Conservation (phyloP, 2,888 invertebrate species). For the Allolobophora icterica region DNA sequence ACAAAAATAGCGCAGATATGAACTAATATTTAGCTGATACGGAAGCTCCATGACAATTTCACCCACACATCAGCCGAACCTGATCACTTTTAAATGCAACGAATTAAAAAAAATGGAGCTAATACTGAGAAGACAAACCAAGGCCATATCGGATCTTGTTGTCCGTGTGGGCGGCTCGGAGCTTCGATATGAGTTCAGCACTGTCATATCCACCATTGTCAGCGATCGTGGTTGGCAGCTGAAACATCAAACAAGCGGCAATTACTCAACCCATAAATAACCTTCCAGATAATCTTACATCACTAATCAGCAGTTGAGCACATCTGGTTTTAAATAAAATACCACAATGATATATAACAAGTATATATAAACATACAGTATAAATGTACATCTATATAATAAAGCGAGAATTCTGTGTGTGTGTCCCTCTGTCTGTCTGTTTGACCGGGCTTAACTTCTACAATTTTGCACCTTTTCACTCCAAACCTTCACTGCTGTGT, state of each 20-base stretch:
- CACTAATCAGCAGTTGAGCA: background rate
- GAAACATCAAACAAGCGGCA: constrained; percentile 47
- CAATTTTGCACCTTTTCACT: too few species aligned
- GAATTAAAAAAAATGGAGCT: background rate
- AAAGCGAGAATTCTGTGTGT: too few species aligned
- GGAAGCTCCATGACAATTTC: background rate
- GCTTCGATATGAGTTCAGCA: constrained; percentile 75
- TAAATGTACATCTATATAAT: background rate
- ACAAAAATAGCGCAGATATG: background rate
- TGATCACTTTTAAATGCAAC: too few species aligned
- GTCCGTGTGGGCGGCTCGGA: constrained; percentile 87
- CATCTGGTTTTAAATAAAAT: background rate
- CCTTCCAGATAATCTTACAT: background rate
- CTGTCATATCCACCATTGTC: constrained; percentile 98
- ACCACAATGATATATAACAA: background rate
- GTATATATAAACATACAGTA: background rate
- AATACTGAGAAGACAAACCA: constrained; percentile 66
- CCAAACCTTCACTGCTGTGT: too few species aligned
- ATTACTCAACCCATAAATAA: background rate
- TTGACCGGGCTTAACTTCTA: too few species aligned
- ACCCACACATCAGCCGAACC: background rate
- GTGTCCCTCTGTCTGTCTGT: too few species aligned
- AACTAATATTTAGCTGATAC: background rate
- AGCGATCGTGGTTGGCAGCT: constrained; percentile 92
- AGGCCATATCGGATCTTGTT: constrained; percentile 80